A percentile compares a stretch with the other conserved stretches of the same genome.
Conservation (phyloP, 35 echinoderm and acorn worm genomes). For the Lytechinus pictus region DNA sequence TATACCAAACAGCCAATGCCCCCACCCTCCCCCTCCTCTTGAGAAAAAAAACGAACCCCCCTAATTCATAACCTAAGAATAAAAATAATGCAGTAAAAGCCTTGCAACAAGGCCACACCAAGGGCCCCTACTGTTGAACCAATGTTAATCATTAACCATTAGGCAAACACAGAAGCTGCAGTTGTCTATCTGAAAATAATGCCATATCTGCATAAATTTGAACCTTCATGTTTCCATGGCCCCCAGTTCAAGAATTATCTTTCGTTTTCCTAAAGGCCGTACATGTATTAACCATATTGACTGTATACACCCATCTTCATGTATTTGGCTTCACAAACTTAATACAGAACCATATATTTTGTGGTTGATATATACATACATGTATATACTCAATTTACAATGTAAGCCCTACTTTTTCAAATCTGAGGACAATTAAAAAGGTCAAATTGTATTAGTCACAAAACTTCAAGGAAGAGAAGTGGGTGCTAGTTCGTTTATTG, state of each 20-base stretch:
- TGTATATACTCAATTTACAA: too few relatives aligned
- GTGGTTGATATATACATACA: too few relatives aligned
- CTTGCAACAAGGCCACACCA: background rate
- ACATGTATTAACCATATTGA: background rate
- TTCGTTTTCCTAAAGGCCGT: background rate
- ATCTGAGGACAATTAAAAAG: background rate
- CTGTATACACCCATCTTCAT: background rate
- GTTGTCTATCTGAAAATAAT: background rate
- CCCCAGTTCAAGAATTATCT: background rate
- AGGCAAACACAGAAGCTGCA: background rate
- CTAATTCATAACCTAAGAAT: background rate
- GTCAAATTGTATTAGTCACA: background rate
- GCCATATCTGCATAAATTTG: slow-evolving; percentile 32
- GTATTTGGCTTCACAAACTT: too few relatives aligned
- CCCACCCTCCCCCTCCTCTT: too few relatives aligned
- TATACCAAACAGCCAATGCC: too few relatives aligned
- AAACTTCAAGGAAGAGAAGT: background rate
- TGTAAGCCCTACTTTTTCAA: background rate
- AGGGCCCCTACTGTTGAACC: background rate
- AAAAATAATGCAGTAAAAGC: background rate
- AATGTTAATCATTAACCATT: slow-evolving; percentile 20
- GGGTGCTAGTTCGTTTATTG: background rate
- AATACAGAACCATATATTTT: too few relatives aligned
- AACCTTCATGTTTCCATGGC: background rate
- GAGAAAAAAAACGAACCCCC: too few relatives aligned